Evolutionary conservation across 2,113 vertebrate genomes (phyloP).

Genomic region (Rhynchopsitta pachyrhyncha): DNA sequence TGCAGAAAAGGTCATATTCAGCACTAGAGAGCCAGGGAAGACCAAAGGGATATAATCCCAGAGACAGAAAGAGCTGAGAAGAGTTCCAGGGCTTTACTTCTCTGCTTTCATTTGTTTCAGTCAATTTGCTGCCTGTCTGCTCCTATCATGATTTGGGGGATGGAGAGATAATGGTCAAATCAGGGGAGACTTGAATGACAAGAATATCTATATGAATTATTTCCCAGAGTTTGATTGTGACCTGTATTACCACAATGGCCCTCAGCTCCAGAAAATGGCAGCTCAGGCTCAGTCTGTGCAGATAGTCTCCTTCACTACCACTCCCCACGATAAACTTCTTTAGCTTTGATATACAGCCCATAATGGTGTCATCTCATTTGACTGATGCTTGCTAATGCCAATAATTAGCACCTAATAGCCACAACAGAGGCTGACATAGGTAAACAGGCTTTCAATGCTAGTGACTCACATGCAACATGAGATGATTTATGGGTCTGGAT

Average conservation of each 20-base stretch:
- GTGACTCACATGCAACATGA: background rate
- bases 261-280: background rate
- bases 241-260: background rate
- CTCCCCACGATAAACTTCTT: background rate
- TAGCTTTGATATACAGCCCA: background rate
- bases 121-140: background rate
- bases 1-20: background rate
- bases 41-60: background rate
- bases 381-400: slow-evolving; percentile 4
- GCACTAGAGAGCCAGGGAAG: background rate
- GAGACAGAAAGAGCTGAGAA: background rate
- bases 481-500: slow-evolving; percentile 12
- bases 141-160: background rate
- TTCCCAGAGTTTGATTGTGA: background rate
- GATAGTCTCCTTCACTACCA: background rate
- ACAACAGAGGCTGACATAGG: background rate
- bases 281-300: background rate
- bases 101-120: background rate
- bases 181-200: background rate
- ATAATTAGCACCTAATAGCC: slow-evolving; percentile 1
- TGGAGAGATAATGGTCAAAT: background rate
- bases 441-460: background rate
- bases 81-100: background rate
- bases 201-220: background rate
- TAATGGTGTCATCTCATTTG: background rate